These are phyloP conservation scores for Colletes collaris DNA, from an alignment of 2,888 invertebrate genomes.

Conservation along the genomic window DNA sequence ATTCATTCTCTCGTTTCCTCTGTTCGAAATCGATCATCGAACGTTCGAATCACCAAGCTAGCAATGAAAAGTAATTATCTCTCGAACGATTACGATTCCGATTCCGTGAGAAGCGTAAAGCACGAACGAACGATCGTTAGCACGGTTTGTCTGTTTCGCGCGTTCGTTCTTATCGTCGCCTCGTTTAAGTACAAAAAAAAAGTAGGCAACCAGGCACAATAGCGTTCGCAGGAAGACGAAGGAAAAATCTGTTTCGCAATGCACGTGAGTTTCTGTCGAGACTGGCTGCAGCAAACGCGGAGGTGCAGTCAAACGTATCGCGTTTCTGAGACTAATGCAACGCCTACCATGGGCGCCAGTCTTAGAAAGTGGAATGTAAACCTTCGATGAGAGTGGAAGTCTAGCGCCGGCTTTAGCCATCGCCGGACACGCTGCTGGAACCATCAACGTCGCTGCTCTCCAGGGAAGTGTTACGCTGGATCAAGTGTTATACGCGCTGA, in stretches of 20 bases:
- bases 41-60: too few species aligned
- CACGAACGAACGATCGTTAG: too few species aligned
- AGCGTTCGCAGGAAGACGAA: background rate
- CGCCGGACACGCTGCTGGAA: slow-evolving; percentile 29
- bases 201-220: slow-evolving; percentile 12
- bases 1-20: too few species aligned
- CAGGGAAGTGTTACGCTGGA: too few species aligned
- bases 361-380: slow-evolving; percentile 69
- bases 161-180: slow-evolving; percentile 12
- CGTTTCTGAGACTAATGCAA: slow-evolving; percentile 62
- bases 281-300: slow-evolving; percentile 8
- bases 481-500: too few species aligned
- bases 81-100: too few species aligned
- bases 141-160: background rate
- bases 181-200: slow-evolving; percentile 1
- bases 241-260: slow-evolving; percentile 40
- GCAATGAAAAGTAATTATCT: too few species aligned
- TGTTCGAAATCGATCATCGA: too few species aligned
- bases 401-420: slow-evolving; percentile 25
- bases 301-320: slow-evolving; percentile 44
- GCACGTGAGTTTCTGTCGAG: slow-evolving; percentile 8
- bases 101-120: too few species aligned
- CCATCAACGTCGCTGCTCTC: background rate
- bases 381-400: slow-evolving; percentile 56
- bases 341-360: slow-evolving; percentile 65